phyloP scores from a whole-genome alignment of 2,888 invertebrate genomes.

The Didymodactylos carnosus region DNA sequence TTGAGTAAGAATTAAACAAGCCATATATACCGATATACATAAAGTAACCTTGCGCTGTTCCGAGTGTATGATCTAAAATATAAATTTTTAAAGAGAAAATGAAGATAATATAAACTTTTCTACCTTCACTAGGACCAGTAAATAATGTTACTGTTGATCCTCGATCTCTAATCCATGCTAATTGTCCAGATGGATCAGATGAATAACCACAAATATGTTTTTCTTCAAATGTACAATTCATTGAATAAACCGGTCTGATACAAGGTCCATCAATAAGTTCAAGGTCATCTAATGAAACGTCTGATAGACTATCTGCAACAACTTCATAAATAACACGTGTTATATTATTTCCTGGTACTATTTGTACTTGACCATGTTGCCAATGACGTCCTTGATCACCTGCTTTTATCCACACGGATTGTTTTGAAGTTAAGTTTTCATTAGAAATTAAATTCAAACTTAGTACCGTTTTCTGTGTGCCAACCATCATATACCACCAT shows the following conservation, averaged over 20 bases:
- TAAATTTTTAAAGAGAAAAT: neutral
- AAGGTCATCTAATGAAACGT: neutral
- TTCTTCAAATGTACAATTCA: constrained; percentile 18
- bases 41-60: constrained; percentile 22
- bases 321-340: neutral
- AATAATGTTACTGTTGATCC: neutral
- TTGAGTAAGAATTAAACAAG: neutral
- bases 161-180: neutral
- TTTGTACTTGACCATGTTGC: constrained; percentile 5
- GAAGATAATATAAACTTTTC: neutral
- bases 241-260: neutral
- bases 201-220: constrained; percentile 17
- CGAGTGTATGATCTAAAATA: constrained; percentile 19
- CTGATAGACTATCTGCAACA: neutral
- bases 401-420: neutral
- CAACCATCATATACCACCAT: neutral
- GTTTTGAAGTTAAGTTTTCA: neutral
- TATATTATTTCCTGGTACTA: neutral
- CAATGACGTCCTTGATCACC: constrained; percentile 11
- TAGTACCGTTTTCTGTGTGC: neutral
- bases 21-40: constrained; percentile 15
- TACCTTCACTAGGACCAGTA: constrained; percentile 2
- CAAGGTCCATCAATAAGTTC: neutral
- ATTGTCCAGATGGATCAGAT: constrained; percentile 3
- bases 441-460: neutral